Base-by-base conservation (phyloP, 2,113 vertebrate genomes). In the Odontophorus gujanensis region DNA sequence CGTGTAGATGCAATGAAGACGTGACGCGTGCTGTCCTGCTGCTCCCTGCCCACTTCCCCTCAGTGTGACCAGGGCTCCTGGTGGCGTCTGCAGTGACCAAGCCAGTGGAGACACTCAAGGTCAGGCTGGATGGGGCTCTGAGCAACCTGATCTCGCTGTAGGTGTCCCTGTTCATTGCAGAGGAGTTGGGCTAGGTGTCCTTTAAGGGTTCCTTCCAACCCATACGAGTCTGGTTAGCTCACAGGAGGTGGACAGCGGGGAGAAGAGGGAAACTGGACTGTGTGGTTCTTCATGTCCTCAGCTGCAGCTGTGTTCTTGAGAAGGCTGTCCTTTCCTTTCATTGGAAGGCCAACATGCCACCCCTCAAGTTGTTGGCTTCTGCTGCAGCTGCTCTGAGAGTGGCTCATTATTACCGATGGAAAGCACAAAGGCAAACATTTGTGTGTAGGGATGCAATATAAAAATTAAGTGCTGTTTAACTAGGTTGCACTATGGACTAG, bases 401-500 rank as follows among this genome's bases (percentile, higher is more conserved):
- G n/a, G 45, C 17, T 85, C 9, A 4, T 57, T 66, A 58, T 65
- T 76, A 24, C 72, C 1, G 5, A 36, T 1, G 2, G 32, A 69
- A 72, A 78, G 42, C 0, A 0, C 51, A 58, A 72, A 66, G 48
- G 76, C 90, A 95, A 97, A 93, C 90, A 95, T 88, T 90, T 81
- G 82, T 72, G 30, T 45, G n/a, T 53, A 42, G 42, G 81, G 80
- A 72, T 21, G 48, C 48, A 50, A 36, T 42, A 65, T 57, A 87
- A 93, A 89, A 89, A 74, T 45, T 6, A 45, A 75, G 65, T 81
- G 57, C 68, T 91, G 47, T 95, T 95, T 95, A 94, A 91, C 66
- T 45, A 78, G n/a, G 38, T 68, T 95, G 96, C 80, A 92, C 94
- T 95, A 53, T 90, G 95, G 94, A 97, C 94, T 86, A 40, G 30